Evolutionary conservation across 1,140 invertebrate genomes (phyloP), one percentile per base, ranked within the genome.

Genomic region (Drosophila arawakana): DNA sequence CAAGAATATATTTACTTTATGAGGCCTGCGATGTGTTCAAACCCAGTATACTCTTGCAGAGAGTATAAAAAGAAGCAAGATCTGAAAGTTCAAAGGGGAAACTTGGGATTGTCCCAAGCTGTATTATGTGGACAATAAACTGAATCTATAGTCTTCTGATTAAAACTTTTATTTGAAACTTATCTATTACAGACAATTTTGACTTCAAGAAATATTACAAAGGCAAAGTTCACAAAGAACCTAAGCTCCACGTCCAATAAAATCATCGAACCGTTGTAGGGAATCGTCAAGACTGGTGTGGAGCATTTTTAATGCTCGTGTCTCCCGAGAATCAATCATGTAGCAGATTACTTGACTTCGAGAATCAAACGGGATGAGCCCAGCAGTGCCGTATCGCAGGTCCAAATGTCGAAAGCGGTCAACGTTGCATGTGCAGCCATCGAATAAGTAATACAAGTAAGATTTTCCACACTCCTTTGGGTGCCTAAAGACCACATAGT

Each of bases 401-500:
- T 92, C 91, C 57, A 92, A 44, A 63, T 91, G 83, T 7, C 86
- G 62, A 15, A 90, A 88, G 18, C 89, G 83, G 76, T 91, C 78
- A 3, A 91, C 67, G 37, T 91, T 75, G 61, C 86, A 90, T 9
- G 78, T 91, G 46, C 86, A 90, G 18, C 86, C 89, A 50, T 78
- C 86, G 34, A 83, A 92, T 13, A 78, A 43, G 47, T 76, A 89
- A 68, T 57, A 92, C 39, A 25, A 67, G 43, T 76, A 55, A 8
- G 25, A 18, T n/a, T 43, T 15, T 37, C 9, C 35, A 7, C 7
- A n/a, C 2, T 3, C 61, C 35, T 41, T 54, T 9, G 7, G 13
- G 11, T 68, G 55, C 7, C 60, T 73, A 50, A 92, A 92, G n/a
- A 90, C 73, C 6, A 91, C 78, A 71, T 81, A 92, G 54, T 91